Conservation (phyloP, 2,888 invertebrate genomes). For the Coelogynopora nodosa region DNA sequence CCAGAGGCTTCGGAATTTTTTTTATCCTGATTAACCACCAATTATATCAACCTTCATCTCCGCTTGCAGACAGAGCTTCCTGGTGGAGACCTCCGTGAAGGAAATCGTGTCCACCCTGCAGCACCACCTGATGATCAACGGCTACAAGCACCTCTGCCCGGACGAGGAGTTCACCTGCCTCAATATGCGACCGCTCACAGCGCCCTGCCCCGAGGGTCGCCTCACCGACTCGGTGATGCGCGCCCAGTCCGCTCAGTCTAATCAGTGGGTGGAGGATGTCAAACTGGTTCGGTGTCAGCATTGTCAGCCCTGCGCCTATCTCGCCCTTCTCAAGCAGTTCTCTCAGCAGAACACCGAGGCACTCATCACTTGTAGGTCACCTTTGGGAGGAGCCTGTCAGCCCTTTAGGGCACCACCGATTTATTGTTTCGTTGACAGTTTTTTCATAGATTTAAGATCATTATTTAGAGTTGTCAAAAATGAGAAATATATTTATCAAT, state of each 20-base stretch:
- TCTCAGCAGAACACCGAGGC: slow-evolving; percentile 87
- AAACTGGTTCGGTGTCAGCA: slow-evolving; percentile 59
- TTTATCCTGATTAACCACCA: too few species aligned
- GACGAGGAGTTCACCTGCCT: slow-evolving; percentile 56
- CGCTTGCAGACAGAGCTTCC: slow-evolving; percentile 55
- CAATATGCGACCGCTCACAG: slow-evolving; percentile 49
- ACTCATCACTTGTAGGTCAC: slow-evolving; percentile 68
- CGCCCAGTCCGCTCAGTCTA: neutral
- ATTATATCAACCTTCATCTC: too few species aligned
- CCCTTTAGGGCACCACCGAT: too few species aligned
- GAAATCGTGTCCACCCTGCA: slow-evolving; percentile 60
- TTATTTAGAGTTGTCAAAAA: too few species aligned
- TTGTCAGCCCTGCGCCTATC: slow-evolving; percentile 59
- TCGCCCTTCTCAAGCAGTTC: slow-evolving; percentile 65
- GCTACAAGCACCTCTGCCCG: slow-evolving; percentile 65
- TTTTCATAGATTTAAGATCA: too few species aligned
- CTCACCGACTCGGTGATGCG: neutral
- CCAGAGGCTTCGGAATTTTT: too few species aligned
- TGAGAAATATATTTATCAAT: too few species aligned
- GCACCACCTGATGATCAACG: slow-evolving; percentile 53
- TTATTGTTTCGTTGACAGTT: too few species aligned
- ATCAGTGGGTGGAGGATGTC: slow-evolving; percentile 46
- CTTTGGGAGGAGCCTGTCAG: neutral
- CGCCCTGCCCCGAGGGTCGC: neutral
- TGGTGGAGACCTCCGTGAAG: slow-evolving; percentile 61